phyloP scores from a whole-genome alignment of 2,113 vertebrate genomes.

The Procavia capensis region DNA sequence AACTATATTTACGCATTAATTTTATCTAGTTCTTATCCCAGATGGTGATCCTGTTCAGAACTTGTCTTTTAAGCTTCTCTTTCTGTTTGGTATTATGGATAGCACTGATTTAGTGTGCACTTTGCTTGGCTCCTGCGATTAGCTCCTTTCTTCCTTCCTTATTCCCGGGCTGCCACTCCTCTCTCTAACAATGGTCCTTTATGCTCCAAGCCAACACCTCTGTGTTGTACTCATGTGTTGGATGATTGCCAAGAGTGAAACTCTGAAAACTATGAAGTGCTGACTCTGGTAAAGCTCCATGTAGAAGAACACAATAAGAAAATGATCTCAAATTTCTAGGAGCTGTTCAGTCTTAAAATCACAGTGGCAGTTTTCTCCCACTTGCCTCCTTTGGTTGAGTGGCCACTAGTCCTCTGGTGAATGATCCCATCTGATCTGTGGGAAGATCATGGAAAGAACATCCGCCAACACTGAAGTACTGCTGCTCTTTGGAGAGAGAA shows the following conservation, averaged over 20 bases:
- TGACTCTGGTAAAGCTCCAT: conserved; percentile 35
- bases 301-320: conserved; percentile 50
- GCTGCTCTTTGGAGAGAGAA: not conserved
- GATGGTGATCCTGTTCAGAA: not conserved
- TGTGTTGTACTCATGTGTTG: conserved; percentile 42
- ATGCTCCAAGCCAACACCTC: conserved; percentile 3
- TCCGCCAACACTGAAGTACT: not conserved
- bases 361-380: conserved; percentile 3
- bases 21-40: not conserved
- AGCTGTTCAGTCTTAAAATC: conserved; percentile 31
- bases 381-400: not conserved
- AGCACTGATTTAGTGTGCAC: conserved; percentile 11
- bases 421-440: not conserved
- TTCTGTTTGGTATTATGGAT: conserved; percentile 47
- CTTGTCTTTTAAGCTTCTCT: conserved; percentile 19
- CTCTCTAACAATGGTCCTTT: conserved; percentile 64
- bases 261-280: conserved; percentile 56
- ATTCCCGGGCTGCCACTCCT: conserved; percentile 46
- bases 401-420: not conserved
- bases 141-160: conserved; percentile 62
- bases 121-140: conserved; percentile 56
- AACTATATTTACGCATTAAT: conserved; percentile 14
- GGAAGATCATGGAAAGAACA: not conserved
- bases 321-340: conserved; percentile 20
- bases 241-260: conserved; percentile 66